Conservation (phyloP, 2,888 invertebrate genomes). For the Chironomus tentans region DNA sequence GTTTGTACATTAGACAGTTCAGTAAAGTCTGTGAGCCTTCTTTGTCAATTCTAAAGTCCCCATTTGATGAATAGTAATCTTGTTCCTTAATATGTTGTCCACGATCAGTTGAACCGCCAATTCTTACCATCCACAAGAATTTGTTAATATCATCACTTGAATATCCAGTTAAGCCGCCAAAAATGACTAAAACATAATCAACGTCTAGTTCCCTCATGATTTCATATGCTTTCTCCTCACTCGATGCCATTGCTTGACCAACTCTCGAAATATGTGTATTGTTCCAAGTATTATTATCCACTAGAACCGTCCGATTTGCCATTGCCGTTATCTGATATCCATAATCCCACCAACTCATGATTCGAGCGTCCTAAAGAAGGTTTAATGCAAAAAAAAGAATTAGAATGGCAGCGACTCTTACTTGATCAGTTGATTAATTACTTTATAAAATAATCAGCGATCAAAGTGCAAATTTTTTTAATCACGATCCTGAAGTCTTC, state of each 20-base stretch:
- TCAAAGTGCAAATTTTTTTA: constrained; percentile 30
- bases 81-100: constrained; percentile 41
- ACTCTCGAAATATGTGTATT: constrained; percentile 97
- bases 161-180: constrained; percentile 97
- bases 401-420: not conserved
- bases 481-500: constrained; percentile 16
- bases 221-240: constrained; percentile 93
- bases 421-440: not conserved
- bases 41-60: constrained; percentile 93
- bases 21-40: constrained; percentile 86
- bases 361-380: constrained; percentile 25
- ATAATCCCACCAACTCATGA: constrained; percentile 87
- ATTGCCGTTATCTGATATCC: constrained; percentile 98
- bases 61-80: constrained; percentile 91
- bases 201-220: constrained; percentile 97
- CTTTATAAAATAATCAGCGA: constrained; percentile 30
- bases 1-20: constrained; percentile 98
- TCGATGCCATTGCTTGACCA: constrained; percentile 97
- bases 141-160: constrained; percentile 99
- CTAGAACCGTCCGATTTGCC: constrained; percentile 95
- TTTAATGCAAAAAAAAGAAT: not conserved
- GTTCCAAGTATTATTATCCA: constrained; percentile 93
- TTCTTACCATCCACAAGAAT: constrained; percentile 94
- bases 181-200: constrained; percentile 95
- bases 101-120: constrained; percentile 48